Conservation (phyloP, 1,140 invertebrate species). For the Dreissena rostriformis region DNA sequence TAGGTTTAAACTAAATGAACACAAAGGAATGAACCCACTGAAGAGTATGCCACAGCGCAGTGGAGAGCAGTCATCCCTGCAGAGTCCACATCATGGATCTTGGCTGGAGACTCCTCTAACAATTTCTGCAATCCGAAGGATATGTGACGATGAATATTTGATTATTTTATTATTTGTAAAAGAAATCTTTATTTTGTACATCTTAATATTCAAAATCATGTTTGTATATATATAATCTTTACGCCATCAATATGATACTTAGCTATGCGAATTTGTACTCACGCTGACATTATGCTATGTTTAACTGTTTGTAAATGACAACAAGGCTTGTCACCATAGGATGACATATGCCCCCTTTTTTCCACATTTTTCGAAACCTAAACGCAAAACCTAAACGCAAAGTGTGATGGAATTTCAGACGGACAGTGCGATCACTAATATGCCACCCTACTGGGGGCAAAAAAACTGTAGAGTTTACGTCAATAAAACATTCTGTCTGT, state of each 20-base stretch:
- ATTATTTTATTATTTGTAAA: background rate
- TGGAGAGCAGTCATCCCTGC: constrained; percentile 66
- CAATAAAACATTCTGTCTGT: no score
- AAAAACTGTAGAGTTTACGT: no score
- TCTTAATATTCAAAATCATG: no score
- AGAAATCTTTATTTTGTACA: background rate
- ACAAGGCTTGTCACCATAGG: no score
- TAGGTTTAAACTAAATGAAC: no score
- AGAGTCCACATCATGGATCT: constrained; percentile 56
- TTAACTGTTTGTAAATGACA: background rate
- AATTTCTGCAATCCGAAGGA: constrained; percentile 48
- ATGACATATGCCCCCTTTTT: no score
- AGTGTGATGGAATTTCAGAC: no score
- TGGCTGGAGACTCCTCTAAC: constrained; percentile 46
- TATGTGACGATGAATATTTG: background rate
- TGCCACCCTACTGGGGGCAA: no score
- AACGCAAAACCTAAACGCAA: no score
- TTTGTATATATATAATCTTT: no score
- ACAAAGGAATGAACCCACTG: constrained; percentile 48
- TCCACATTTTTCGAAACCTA: no score
- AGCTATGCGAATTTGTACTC: background rate
- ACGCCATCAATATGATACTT: background rate
- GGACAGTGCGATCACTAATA: no score
- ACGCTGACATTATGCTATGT: background rate
- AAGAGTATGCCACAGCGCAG: constrained; percentile 64